Base-by-base conservation (phyloP, 2,888 invertebrate genomes). In the Suillia variegata region DNA sequence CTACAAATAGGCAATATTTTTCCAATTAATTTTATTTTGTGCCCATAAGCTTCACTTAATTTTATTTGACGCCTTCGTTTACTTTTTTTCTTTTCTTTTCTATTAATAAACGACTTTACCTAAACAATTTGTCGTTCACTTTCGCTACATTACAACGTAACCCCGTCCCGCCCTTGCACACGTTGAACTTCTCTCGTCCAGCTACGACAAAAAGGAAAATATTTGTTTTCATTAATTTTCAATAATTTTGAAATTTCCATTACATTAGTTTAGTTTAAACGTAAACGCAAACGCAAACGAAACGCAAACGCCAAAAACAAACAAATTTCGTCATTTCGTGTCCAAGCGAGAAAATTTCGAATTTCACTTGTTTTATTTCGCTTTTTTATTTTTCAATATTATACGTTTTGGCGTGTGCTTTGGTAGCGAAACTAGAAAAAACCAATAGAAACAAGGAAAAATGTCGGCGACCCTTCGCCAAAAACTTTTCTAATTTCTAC, bases 201-300 rank as follows among this genome's bases (percentile, higher is more conserved):
- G 15, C 13, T n/a, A 13, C 4, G n/a, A 38, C 6, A n/a, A 13
- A 18, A 45, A 45, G 5, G 18, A 45, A 45, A 18, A 68, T 73
- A 71, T 74, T 70, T 76, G 71, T 73, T 76, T 76, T 76, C 67
- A 71, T 71, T 75, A 76, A 71, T 71, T 75, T 75, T 75, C 76
- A 74, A 74, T 74, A 74, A 76, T 76, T 76, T 73, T n/a, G 68
- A 67, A 74, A 76, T 75, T 75, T 74, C 75, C 74, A 74, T 74
- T 74, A 74, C 75, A 74, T 76, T 76, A 74, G 76, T 72, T 72
- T 71, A 60, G 34, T 53, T 34, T 70, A 70, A 72, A n/a, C n/a
- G n/a, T n/a, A n/a, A n/a, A n/a, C n/a, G n/a, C n/a, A n/a, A n/a
- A n/a, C n/a, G n/a, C n/a, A n/a, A n/a, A n/a, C n/a, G n/a, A n/a